Evolutionary conservation across 2,888 invertebrate species (phyloP), one percentile per base, ranked within the genome.

Genomic region (Clepsis dumicolana): DNA sequence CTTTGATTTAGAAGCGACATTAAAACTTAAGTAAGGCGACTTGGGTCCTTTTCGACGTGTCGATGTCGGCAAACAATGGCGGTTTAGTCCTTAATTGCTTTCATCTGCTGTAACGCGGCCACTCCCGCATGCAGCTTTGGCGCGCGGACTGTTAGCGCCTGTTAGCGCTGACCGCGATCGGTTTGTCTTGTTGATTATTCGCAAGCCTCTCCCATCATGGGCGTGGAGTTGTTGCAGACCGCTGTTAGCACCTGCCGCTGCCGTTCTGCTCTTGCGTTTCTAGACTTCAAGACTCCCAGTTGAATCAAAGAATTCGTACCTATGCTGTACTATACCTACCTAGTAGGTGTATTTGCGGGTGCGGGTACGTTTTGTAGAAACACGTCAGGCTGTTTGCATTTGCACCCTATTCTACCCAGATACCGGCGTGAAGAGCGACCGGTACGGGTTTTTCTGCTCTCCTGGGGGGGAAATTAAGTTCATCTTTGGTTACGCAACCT

Each of bases 1-100:
- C 73, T 60, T 67, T 71, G 75, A 73, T 77, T 77, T 72, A 71
- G 41, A 63, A 64, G 29, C 59, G 41, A 68, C 57, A 63, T 57
- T 63, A 41, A 63, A 57, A 44, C 18, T 24, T 16, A 21, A 25
- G 14, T 24, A 1, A 44, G 29, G 10, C 38, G 12, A 64, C 68
- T 59, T 64, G 14, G n/a, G 68, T 25, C 41, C 32, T 68, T 68
- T 68, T 50, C 41, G 16, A 41, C 29, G 0, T 59, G 41, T 16
- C 12, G 38, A 21, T 41, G 38, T 53, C 25, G 10, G 59, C 41
- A 64, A 68, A 68, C 63, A 68, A 68, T 68, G 64, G 63, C 29
- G 53, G 59, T 53, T 64, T 64, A 59, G 57, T 68, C 68, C 59
- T 64, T 61, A 66, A 66, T 66, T 64, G 59, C 32, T 68, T 67